Conservation (phyloP, 1,140 invertebrate species). For the Orchestia grillus region DNA sequence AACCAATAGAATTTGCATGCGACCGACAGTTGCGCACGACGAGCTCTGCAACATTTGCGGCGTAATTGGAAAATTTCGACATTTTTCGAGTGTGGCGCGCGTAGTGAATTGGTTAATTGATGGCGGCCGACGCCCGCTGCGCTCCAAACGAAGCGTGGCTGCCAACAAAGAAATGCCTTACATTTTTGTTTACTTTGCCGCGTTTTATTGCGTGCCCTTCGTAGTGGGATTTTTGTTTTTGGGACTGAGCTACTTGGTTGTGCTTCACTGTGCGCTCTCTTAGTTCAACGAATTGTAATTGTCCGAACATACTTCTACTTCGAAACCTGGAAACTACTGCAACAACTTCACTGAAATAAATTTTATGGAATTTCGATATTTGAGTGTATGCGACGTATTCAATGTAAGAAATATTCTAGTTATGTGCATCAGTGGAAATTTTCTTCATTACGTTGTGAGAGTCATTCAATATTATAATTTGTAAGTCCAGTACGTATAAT, state of each 20-base stretch:
- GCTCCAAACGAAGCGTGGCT: neutral
- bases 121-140: neutral
- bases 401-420: neutral
- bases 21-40: constrained; percentile 4
- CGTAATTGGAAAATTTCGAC: constrained; percentile 23
- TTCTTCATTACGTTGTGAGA: no score
- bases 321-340: neutral
- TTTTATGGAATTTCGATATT: neutral
- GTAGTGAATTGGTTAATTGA: constrained; percentile 43
- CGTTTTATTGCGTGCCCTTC: neutral
- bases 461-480: no score
- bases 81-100: constrained; percentile 25
- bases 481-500: no score
- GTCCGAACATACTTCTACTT: neutral
- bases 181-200: neutral
- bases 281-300: neutral
- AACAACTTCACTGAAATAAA: neutral
- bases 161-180: neutral
- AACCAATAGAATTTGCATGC: constrained; percentile 38
- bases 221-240: neutral
- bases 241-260: neutral
- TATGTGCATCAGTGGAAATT: neutral
- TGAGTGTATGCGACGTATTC: neutral
- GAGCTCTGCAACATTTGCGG: neutral
- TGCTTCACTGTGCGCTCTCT: neutral